phyloP scores from a whole-genome alignment of 2,113 vertebrate species.

The Rhagologus leucostigma region DNA sequence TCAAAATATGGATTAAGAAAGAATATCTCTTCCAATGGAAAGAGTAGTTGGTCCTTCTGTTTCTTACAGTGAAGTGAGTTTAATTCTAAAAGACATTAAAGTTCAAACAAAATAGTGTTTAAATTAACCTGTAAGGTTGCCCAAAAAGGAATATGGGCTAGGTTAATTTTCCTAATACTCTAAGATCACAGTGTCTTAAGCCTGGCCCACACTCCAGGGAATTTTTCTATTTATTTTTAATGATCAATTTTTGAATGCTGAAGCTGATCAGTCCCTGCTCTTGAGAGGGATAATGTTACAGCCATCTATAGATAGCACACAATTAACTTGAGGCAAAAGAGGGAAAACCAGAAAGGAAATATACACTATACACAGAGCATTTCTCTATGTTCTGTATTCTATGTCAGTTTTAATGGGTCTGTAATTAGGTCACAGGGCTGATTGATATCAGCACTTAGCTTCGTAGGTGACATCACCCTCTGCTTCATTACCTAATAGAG shows the following conservation, averaged over 20 bases:
- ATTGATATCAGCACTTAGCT: slow-evolving; percentile 19
- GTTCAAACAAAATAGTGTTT: not conserved
- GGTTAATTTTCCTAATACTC: not conserved
- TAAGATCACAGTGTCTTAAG: not conserved
- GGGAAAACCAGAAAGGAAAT: not conserved
- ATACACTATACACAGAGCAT: not conserved
- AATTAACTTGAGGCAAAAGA: not conserved
- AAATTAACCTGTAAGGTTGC: not conserved
- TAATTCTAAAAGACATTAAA: not conserved
- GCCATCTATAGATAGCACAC: not conserved
- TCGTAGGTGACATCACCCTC: not conserved
- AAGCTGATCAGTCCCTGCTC: not conserved
- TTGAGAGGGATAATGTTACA: not conserved
- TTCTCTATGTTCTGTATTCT: not conserved
- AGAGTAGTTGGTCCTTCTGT: not conserved
- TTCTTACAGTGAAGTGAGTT: not conserved
- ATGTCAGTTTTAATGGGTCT: slow-evolving; percentile 26
- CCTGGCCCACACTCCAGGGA: not conserved
- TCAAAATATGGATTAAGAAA: not conserved
- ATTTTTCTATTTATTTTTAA: not conserved
- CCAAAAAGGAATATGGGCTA: not conserved
- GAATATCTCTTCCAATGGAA: not conserved
- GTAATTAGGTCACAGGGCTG: slow-evolving; percentile 12
- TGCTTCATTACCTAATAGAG: not conserved
- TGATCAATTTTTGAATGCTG: not conserved